A percentile compares a stretch with the other conserved stretches of the same genome.
Conservation (phyloP, 2,113 vertebrate genomes). For the Colinus virginianus region DNA sequence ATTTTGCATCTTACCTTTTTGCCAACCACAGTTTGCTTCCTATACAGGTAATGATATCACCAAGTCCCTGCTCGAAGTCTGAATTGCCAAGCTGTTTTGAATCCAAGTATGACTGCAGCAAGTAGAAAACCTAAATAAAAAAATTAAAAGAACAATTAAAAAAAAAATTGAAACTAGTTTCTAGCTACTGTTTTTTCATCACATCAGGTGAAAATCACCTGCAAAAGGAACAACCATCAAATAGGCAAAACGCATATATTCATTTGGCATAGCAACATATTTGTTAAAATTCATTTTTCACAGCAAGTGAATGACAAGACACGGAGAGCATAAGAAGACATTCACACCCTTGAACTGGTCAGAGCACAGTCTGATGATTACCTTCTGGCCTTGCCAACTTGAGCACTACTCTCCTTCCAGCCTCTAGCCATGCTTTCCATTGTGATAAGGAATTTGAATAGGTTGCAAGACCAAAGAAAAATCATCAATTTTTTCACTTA, state of each 20-base stretch:
- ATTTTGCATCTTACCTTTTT: conserved; percentile 84
- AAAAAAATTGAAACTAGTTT: conserved; percentile 22
- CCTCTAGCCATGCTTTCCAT: no score
- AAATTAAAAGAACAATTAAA: not conserved
- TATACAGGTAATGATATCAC: conserved; percentile 78
- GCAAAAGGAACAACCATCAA: conserved; percentile 10
- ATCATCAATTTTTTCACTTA: no score
- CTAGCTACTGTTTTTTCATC: conserved; percentile 41
- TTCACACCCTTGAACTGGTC: fast-evolving
- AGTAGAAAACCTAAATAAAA: conserved; percentile 86
- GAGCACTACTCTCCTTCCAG: not conserved
- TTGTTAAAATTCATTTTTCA: not conserved
- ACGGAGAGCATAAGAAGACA: not conserved
- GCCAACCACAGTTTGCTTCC: conserved; percentile 90
- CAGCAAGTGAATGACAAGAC: not conserved
- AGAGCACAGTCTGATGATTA: not conserved
- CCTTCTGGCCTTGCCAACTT: not conserved
- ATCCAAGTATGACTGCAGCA: conserved; percentile 88
- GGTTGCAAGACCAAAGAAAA: no score
- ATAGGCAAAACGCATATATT: not conserved
- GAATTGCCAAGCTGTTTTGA: conserved; percentile 82
- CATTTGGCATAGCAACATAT: not conserved
- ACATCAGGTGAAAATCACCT: conserved; percentile 48
- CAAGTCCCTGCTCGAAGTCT: conserved; percentile 74
- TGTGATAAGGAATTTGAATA: no score